Percentiles rank a stretch among this genome's conserved stretches.
Evolutionary conservation across 2,113 vertebrate genomes (phyloP).

Genomic region (Jaculus jaculus): DNA sequence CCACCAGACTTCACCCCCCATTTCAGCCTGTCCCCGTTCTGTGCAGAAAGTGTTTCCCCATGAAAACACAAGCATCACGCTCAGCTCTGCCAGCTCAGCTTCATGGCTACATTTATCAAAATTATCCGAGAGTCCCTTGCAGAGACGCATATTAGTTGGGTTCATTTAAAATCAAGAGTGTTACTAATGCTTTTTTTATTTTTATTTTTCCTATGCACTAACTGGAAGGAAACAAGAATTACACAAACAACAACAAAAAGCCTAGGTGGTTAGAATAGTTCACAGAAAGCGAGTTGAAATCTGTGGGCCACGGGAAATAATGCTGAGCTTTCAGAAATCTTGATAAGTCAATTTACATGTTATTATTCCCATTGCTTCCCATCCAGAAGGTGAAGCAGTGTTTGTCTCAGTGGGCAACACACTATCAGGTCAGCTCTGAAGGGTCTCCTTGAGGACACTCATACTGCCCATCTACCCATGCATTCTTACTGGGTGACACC

Average conservation of each 20-base stretch:
- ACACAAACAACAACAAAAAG: conserved; percentile 82
- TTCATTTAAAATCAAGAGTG: conserved; percentile 87
- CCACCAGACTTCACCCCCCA: conserved; percentile 40
- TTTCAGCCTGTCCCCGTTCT: conserved; percentile 61
- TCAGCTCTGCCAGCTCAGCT: conserved; percentile 84
- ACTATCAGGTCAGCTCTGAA: conserved; percentile 38
- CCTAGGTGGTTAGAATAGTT: conserved; percentile 78
- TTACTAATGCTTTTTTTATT: conserved; percentile 87
- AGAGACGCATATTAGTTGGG: conserved; percentile 87
- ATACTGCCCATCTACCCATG: background rate
- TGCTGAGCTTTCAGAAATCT: conserved; percentile 72
- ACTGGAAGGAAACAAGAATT: conserved; percentile 87
- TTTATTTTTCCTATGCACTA: conserved; percentile 80
- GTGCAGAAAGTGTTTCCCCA: conserved; percentile 71
- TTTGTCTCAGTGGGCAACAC: conserved; percentile 7
- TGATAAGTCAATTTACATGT: conserved; percentile 3
- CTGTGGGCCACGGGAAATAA: conserved; percentile 65
- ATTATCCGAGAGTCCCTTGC: conserved; percentile 88
- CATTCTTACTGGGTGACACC: conserved; percentile 2
- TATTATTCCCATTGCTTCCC: conserved; percentile 50
- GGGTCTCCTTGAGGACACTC: background rate
- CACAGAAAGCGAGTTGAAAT: conserved; percentile 78
- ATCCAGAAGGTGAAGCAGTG: conserved; percentile 40
- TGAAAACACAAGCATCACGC: conserved; percentile 76
- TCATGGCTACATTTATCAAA: conserved; percentile 88